phyloP scores from a whole-genome alignment of 2,888 invertebrate species.

The Troilus luridus region DNA sequence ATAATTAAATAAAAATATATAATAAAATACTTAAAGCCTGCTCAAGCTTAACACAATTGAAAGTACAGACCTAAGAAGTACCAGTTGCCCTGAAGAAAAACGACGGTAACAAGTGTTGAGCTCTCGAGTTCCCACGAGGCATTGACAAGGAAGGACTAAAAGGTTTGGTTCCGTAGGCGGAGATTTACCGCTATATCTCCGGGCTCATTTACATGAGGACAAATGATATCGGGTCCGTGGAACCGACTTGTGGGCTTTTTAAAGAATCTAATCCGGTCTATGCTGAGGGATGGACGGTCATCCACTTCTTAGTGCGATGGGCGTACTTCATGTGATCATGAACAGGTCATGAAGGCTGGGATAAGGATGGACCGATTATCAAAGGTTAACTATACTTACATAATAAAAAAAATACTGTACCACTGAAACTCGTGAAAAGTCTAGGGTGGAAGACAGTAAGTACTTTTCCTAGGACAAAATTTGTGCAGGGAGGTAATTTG shows the following conservation, averaged over 20 bases:
- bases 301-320: neutral
- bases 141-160: conserved; percentile 21
- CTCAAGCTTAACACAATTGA: neutral
- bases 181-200: conserved; percentile 37
- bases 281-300: neutral
- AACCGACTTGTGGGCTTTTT: conserved; percentile 9
- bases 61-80: neutral
- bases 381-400: no score
- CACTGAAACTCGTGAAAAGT: no score
- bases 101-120: neutral
- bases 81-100: neutral
- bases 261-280: conserved; percentile 44
- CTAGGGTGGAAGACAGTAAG: no score
- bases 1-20: neutral
- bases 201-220: conserved; percentile 45
- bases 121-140: conserved; percentile 17
- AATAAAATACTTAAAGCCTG: neutral
- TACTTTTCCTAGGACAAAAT: no score
- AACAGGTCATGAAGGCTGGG: neutral
- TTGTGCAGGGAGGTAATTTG: no score
- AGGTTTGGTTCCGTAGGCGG: conserved; percentile 53
- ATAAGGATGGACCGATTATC: neutral
- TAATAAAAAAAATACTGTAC: no score
- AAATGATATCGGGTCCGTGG: conserved; percentile 51
- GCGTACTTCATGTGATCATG: no score